Evolutionary conservation across 1,140 invertebrate species (phyloP).

Genomic region (Euglossa dilemma): DNA sequence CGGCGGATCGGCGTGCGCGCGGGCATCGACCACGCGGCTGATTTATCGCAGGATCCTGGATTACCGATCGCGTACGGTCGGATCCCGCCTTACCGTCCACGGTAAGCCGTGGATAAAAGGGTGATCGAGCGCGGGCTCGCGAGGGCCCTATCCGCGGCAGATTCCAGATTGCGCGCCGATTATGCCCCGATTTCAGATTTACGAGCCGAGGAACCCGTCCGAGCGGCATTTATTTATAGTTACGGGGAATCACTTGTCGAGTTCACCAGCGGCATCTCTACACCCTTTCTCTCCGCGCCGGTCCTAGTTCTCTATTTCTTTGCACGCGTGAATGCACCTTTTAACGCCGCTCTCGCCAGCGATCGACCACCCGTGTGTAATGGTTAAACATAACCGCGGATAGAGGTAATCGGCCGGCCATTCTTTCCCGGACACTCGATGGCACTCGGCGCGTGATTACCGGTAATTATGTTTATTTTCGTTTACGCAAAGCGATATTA

Average conservation of each 20-base stretch:
- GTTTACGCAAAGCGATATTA: neutral
- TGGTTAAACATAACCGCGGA: neutral
- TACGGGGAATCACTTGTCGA: constrained; percentile 61
- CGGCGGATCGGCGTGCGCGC: neutral
- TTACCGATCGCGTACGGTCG: constrained; percentile 69
- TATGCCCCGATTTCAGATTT: constrained; percentile 72
- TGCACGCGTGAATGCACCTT: constrained; percentile 51
- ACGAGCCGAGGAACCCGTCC: constrained; percentile 59
- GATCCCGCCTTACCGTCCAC: constrained; percentile 66
- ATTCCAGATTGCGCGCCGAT: constrained; percentile 72
- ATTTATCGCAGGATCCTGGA: constrained; percentile 72
- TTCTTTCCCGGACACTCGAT: neutral
- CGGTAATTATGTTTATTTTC: neutral
- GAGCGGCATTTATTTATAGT: constrained; percentile 73
- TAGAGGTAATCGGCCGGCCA: neutral
- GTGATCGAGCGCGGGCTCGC: constrained; percentile 3
- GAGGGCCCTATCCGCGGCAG: constrained; percentile 62
- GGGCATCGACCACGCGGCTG: constrained; percentile 23
- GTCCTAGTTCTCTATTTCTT: constrained; percentile 3
- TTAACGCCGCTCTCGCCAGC: constrained; percentile 38
- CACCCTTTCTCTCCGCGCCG: neutral
- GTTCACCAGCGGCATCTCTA: constrained; percentile 14
- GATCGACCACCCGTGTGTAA: constrained; percentile 48
- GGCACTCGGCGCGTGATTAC: neutral
- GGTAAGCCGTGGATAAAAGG: constrained; percentile 42